These are phyloP conservation scores for Pantala flavescens DNA, from an alignment of 1,140 invertebrate species.

Conservation along the genomic window DNA sequence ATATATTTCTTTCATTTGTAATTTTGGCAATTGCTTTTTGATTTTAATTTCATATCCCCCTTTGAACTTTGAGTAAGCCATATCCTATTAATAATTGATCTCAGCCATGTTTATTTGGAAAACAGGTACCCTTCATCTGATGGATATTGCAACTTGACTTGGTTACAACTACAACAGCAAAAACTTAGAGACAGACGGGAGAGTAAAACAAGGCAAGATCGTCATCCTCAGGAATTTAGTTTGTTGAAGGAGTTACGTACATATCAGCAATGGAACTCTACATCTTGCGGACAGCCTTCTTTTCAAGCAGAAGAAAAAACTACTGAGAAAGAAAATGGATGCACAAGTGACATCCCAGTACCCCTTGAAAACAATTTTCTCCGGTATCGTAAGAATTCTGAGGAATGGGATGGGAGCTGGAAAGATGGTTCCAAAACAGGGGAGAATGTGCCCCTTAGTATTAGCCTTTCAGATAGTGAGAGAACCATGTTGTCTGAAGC, in stretches of 20 bases:
- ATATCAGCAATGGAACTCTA: background rate
- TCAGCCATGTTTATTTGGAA: background rate
- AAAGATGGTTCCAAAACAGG: background rate
- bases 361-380: background rate
- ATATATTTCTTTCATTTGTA: too few relatives aligned
- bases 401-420: background rate
- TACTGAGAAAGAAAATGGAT: conserved; percentile 42
- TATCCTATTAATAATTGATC: too few relatives aligned
- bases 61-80: too few relatives aligned
- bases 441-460: background rate
- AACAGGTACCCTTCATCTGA: conserved; percentile 16
- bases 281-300: background rate
- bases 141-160: conserved; percentile 45
- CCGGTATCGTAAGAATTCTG: background rate
- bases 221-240: conserved; percentile 54
- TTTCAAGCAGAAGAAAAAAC: background rate
- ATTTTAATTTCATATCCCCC: too few relatives aligned
- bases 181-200: conserved; percentile 58
- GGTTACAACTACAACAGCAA: conserved; percentile 67
- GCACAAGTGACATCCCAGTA: conserved; percentile 54
- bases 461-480: conserved; percentile 25
- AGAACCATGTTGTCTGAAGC: conserved; percentile 34
- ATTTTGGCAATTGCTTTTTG: too few relatives aligned
- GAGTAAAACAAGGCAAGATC: conserved; percentile 51
- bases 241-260: conserved; percentile 48